These are phyloP conservation scores for Grantiella picta DNA, from an alignment of 2,113 vertebrate species.

Conservation along the genomic window DNA sequence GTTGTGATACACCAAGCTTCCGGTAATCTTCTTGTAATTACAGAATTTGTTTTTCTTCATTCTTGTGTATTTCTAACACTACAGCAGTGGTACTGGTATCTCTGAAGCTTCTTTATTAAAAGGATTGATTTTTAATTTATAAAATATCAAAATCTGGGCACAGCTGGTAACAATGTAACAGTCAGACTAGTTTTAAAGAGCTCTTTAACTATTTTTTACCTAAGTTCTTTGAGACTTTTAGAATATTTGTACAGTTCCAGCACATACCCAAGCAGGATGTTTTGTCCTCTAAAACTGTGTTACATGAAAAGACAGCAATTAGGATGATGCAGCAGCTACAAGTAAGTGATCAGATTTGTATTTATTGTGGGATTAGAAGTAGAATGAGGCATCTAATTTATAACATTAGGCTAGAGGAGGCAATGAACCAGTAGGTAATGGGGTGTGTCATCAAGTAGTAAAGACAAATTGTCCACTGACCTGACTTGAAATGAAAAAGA, in stretches of 20 bases:
- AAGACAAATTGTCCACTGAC: neutral
- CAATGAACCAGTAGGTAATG: neutral
- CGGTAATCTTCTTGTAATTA: neutral
- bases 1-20: neutral
- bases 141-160: neutral
- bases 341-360: neutral
- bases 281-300: neutral
- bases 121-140: neutral
- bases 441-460: neutral
- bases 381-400: neutral
- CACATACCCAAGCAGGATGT: neutral
- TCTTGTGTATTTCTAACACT: neutral
- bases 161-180: neutral
- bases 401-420: neutral
- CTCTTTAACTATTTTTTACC: neutral
- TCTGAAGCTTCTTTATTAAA: neutral
- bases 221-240: neutral
- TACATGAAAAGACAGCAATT: neutral
- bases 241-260: neutral
- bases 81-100: neutral
- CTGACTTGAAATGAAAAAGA: neutral
- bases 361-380: neutral
- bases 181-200: neutral
- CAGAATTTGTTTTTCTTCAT: neutral
- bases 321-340: neutral